These are phyloP conservation scores for Dinomys branickii DNA, from an alignment of 2,113 vertebrate genomes.

Conservation along the genomic window DNA sequence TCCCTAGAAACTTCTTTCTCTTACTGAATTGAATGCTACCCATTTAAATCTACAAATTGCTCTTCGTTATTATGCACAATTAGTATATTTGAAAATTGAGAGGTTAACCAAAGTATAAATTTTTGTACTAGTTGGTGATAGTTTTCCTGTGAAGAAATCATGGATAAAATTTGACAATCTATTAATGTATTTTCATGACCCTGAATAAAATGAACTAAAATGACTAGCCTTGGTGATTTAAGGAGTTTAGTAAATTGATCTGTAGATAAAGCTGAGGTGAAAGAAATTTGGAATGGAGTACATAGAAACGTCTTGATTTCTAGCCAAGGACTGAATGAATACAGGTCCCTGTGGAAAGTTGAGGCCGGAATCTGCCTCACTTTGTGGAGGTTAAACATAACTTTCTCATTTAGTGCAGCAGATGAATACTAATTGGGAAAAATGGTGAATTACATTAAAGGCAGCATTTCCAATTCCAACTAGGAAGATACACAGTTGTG, in stretches of 20 bases:
- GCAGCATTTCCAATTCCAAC: background rate
- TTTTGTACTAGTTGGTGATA: background rate
- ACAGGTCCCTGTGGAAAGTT: too few species aligned
- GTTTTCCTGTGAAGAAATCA: background rate
- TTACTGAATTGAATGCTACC: background rate
- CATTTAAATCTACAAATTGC: background rate
- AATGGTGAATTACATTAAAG: background rate
- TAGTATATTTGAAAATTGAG: background rate
- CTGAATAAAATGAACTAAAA: slow-evolving; percentile 19
- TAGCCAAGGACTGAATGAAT: background rate
- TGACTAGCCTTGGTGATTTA: background rate
- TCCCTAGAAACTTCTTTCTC: background rate
- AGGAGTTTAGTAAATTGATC: background rate
- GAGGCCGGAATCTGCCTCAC: background rate
- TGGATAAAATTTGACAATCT: background rate
- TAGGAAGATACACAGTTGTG: background rate
- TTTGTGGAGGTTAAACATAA: background rate
- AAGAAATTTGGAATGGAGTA: background rate
- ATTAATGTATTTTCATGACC: slow-evolving; percentile 4
- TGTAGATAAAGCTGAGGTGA: background rate
- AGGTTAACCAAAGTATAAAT: background rate
- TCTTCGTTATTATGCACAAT: background rate
- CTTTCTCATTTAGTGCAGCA: background rate
- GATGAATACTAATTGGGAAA: background rate
- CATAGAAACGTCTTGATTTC: background rate